These are phyloP conservation scores for Montipora efflorescens DNA, from an alignment of 64 coral and sea anemone species.

Conservation along the genomic window DNA sequence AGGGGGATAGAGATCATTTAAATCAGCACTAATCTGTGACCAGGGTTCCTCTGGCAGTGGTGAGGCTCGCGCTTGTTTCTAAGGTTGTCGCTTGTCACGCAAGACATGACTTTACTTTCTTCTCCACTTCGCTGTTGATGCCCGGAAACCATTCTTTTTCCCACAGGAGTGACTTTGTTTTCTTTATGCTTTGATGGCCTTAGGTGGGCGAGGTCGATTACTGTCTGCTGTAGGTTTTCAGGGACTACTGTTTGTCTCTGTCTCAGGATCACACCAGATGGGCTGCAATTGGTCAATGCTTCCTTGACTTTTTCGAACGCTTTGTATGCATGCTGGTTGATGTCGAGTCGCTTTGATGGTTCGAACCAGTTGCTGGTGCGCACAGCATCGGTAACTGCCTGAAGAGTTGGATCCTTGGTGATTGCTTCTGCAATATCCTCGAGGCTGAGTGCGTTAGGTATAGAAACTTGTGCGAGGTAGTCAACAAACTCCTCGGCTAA, in stretches of 20 bases:
- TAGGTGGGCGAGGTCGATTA: conserved; percentile 27
- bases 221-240: background rate
- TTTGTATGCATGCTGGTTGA: conserved; percentile 4
- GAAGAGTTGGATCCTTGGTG: too few relatives aligned
- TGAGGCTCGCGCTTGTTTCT: conserved; percentile 46
- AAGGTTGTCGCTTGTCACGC: background rate
- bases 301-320: background rate
- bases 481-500: conserved; percentile 61
- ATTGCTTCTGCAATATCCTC: background rate
- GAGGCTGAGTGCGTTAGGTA: conserved; percentile 44
- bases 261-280: background rate
- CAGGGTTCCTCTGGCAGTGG: conserved; percentile 60
- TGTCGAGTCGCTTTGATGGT: too few relatives aligned
- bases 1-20: conserved; percentile 49
- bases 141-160: conserved; percentile 55
- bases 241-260: conserved; percentile 35
- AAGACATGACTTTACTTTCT: conserved; percentile 58
- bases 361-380: too few relatives aligned
- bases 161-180: background rate
- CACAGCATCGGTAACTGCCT: too few relatives aligned
- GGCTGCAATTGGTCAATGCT: conserved; percentile 8
- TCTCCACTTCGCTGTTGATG: conserved; percentile 55
- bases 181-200: background rate
- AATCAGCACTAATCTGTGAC: conserved; percentile 72
- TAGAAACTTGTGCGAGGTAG: conserved; percentile 30